Conservation (phyloP, 2,797 vertebrate species). For the Craterocephalus amniculus region DNA sequence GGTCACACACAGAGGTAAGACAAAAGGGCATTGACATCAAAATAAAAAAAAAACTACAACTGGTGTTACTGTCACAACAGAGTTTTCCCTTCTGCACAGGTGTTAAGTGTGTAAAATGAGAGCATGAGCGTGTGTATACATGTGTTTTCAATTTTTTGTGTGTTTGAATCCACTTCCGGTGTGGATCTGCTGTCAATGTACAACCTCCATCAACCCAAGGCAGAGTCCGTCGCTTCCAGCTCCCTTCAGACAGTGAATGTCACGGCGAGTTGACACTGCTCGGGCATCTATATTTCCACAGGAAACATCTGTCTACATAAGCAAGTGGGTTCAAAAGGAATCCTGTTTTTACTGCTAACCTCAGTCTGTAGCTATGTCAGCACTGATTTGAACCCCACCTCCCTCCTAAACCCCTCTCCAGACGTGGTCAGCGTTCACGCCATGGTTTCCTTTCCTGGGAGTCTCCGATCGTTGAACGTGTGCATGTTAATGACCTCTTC, state of each 20-base stretch:
- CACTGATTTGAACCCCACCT: constrained; percentile 52
- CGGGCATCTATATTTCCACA: constrained; percentile 97
- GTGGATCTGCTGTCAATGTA: constrained; percentile 45
- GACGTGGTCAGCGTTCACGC: constrained; percentile 73
- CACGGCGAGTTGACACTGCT: constrained; percentile 79
- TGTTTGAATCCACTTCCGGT: constrained; percentile 57
- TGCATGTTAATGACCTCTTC: constrained; percentile 99
- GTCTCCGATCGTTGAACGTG: constrained; percentile 96
- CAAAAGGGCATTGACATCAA: constrained; percentile 75
- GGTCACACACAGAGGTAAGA: constrained; percentile 72
- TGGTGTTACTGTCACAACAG: constrained; percentile 72
- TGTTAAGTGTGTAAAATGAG: constrained; percentile 47
- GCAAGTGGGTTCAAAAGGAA: constrained; percentile 77
- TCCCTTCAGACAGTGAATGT: constrained; percentile 58
- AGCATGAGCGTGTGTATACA: constrained; percentile 14
- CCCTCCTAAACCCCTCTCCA: no score
- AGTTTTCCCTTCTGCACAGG: constrained; percentile 62
- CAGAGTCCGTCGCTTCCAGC: constrained; percentile 49
- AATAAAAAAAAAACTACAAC: constrained; percentile 79
- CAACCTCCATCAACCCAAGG: constrained; percentile 31
- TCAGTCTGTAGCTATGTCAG: constrained; percentile 55
- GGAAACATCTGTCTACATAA: constrained; percentile 96
- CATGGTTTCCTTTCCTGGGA: constrained; percentile 99
- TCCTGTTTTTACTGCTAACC: constrained; percentile 66
- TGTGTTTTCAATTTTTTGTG: constrained; percentile 25